phyloP scores from a whole-genome alignment of 2,797 vertebrate species.

The Intellagama lesueurii region DNA sequence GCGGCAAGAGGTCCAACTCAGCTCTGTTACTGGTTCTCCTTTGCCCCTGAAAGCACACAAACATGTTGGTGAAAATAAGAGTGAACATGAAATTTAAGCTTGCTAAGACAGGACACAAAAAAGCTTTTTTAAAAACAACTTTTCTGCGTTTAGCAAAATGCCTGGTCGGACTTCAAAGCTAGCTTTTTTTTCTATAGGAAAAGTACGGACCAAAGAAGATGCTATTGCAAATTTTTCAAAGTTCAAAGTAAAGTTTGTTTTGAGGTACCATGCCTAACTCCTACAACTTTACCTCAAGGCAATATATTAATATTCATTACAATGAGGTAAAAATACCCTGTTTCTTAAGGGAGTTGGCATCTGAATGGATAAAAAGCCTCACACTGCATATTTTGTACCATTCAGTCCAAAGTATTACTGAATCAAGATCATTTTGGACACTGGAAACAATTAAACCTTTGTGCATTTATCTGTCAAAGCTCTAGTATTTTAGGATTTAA shows the following conservation, averaged over 20 bases:
- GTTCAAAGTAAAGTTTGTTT: slow-evolving; percentile 13
- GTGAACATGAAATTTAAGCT: neutral
- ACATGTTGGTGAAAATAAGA: neutral
- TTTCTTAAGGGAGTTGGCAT: neutral
- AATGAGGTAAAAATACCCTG: neutral
- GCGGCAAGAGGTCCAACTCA: slow-evolving; percentile 93
- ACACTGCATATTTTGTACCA: neutral
- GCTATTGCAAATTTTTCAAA: neutral
- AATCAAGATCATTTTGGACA: neutral
- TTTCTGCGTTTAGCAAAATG: neutral
- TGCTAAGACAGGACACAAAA: neutral
- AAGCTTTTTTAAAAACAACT: neutral
- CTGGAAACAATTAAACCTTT: neutral
- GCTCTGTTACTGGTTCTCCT: slow-evolving; percentile 95
- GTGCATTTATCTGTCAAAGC: neutral
- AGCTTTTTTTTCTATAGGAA: neutral
- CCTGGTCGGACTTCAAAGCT: neutral
- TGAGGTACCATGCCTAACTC: neutral
- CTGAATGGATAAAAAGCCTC: neutral
- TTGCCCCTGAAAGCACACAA: slow-evolving; percentile 82
- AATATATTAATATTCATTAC: slow-evolving; percentile 9
- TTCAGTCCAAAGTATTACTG: slow-evolving; percentile 1
- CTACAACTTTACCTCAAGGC: neutral
- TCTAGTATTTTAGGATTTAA: neutral
- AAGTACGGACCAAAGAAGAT: neutral